Evolutionary conservation across 1,140 invertebrate species (phyloP).

Genomic region (Caerostris extrusa): DNA sequence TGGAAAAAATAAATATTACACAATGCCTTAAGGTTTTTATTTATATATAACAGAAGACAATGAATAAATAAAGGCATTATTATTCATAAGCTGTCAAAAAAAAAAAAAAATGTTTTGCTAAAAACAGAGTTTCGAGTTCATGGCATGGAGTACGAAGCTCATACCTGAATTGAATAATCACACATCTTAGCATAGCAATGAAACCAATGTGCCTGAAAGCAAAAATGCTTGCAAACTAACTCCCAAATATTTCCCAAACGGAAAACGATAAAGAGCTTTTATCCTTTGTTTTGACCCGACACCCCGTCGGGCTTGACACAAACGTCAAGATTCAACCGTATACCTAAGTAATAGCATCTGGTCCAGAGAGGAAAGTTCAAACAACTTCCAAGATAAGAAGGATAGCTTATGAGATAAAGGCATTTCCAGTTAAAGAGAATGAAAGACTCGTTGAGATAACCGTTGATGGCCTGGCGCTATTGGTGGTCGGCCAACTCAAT

Average conservation of each 20-base stretch:
- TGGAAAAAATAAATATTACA: too few relatives aligned
- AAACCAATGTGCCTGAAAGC: neutral
- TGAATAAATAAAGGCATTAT: too few relatives aligned
- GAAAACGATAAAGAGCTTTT: constrained; percentile 26
- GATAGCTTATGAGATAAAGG: constrained; percentile 32
- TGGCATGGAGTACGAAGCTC: too few relatives aligned
- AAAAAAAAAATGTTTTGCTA: too few relatives aligned
- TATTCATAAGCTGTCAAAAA: too few relatives aligned
- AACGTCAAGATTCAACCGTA: constrained; percentile 13
- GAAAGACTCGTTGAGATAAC: constrained; percentile 68
- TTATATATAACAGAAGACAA: too few relatives aligned
- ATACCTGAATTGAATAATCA: neutral
- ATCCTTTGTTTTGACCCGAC: constrained; percentile 24
- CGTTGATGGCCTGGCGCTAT: constrained; percentile 54
- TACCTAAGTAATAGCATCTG: constrained; percentile 44
- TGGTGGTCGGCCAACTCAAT: constrained; percentile 62
- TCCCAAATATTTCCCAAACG: neutral
- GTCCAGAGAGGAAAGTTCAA: constrained; percentile 51
- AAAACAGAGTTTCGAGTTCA: too few relatives aligned
- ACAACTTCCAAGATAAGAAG: constrained; percentile 57
- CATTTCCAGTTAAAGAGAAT: constrained; percentile 60
- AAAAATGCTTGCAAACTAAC: neutral
- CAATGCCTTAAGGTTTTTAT: too few relatives aligned
- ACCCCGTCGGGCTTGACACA: neutral
- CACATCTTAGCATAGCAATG: neutral